Evolutionary conservation across 2,113 vertebrate species (phyloP).

Genomic region (Riparia riparia): DNA sequence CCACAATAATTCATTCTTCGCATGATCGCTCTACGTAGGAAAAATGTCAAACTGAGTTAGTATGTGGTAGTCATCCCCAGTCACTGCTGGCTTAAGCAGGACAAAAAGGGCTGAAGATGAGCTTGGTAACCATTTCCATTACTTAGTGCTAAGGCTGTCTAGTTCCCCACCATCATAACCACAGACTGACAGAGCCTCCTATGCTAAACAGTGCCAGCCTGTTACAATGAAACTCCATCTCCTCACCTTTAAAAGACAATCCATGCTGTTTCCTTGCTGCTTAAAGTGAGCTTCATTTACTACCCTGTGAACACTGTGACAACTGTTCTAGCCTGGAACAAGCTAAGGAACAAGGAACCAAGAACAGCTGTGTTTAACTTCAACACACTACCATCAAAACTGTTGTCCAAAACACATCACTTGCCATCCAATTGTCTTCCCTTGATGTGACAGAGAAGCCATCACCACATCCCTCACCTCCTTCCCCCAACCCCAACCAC

Average conservation of each 20-base stretch:
- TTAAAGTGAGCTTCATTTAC: background rate
- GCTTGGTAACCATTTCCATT: conserved; percentile 33
- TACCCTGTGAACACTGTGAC: background rate
- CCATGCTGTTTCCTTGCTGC: background rate
- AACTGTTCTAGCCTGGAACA: background rate
- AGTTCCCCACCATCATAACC: background rate
- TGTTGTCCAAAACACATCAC: background rate
- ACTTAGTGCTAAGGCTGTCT: background rate
- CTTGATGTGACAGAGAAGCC: background rate
- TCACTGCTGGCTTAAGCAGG: background rate
- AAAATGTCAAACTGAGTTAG: background rate
- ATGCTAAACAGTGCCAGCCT: background rate
- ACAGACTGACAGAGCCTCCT: background rate
- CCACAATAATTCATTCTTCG: conserved; percentile 1
- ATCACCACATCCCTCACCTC: background rate
- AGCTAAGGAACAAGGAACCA: background rate
- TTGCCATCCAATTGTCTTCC: background rate
- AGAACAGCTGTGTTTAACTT: background rate
- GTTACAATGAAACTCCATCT: background rate
- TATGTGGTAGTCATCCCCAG: background rate
- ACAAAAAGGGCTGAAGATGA: background rate
- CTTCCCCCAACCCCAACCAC: background rate
- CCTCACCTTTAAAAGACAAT: background rate
- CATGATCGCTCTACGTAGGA: background rate
- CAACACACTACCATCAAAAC: background rate